Base-by-base conservation (phyloP, 37 sponge, comb jelly and placozoan species). In the Geodia barretti region DNA sequence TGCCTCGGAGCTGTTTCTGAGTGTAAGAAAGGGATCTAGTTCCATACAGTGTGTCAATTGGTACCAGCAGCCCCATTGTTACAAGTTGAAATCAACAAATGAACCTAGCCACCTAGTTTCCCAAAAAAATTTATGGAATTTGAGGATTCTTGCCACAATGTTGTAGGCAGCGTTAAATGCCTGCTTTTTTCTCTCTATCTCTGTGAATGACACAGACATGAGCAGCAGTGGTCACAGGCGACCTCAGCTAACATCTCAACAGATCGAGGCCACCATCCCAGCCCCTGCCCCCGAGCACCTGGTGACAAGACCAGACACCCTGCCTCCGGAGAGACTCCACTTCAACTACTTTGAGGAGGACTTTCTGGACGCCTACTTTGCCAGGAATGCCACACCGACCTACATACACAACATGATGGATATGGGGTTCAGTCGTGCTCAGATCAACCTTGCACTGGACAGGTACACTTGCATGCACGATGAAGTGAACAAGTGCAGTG, bases 391-490 rank as follows among this genome's bases (percentile, higher is more conserved):
- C 35, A 76, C 88, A 14, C 82, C 88, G 23, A 75, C 82, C 62
- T 31, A 76, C 64, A 72, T 77, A 21, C 39, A 71, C 33, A 60
- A 59, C 5, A 41, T 90, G 59, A 69, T 62, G 32, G 90, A 90
- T 19, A 90, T 90, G 90, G 90, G 90, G 20, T 90, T 90, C 60
- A 43, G 64, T 1, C 64, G 61, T 25, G 37, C 79, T 1, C 60
- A 83, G 5, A 39, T 80, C 72, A 58, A 70, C 54, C 41, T 85
- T 29, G 90, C 90, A 11, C 14, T 84, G 54, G 70, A 79, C 37
- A 84, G 77, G 86, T 90, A 39, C 62, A 43, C 24, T 5, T 21
- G 33, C 68, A 42, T 29, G 20, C 65, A 64, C 41, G 4, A 4
- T 73, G 3, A n/a, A 17, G 5, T 41, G 8, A 23, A 72, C 24